phyloP scores from a whole-genome alignment of 1,140 invertebrate genomes.

The Lucilia cuprina region DNA sequence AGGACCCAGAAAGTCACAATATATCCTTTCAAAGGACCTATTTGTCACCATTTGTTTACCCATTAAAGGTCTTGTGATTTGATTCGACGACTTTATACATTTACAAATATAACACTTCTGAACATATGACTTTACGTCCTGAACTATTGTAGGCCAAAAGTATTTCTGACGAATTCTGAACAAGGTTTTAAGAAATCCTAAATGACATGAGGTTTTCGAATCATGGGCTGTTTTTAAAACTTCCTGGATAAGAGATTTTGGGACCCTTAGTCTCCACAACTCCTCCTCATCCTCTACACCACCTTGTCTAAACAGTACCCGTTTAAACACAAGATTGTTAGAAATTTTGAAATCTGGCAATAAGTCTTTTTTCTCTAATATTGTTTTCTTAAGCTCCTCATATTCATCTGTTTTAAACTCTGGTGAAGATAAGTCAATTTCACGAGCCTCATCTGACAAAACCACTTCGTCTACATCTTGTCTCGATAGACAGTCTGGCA shows the following conservation, averaged over 20 bases:
- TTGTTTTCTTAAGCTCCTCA: not conserved
- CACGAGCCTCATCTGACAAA: not conserved
- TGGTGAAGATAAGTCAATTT: not conserved
- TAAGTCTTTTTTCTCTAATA: not conserved
- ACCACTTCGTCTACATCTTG: not conserved
- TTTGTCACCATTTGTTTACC: not conserved
- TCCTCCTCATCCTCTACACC: not conserved
- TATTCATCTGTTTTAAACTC: not conserved
- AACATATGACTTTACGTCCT: not conserved
- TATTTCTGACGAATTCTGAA: not conserved
- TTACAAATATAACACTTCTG: not conserved
- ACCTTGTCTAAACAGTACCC: not conserved
- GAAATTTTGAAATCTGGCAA: not conserved
- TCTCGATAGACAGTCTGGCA: conserved; percentile 56
- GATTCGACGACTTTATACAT: not conserved
- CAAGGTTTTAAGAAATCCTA: not conserved
- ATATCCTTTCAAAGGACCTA: not conserved
- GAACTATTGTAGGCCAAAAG: not conserved
- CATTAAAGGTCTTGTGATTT: not conserved
- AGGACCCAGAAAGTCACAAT: not conserved
- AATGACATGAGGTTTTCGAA: not conserved
- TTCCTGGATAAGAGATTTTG: not conserved
- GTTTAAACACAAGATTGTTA: not conserved
- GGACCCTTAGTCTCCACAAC: conserved; percentile 3
- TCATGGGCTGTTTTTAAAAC: not conserved